Base-by-base conservation (phyloP, 2,888 invertebrate genomes). In the Torymus tubicola region DNA sequence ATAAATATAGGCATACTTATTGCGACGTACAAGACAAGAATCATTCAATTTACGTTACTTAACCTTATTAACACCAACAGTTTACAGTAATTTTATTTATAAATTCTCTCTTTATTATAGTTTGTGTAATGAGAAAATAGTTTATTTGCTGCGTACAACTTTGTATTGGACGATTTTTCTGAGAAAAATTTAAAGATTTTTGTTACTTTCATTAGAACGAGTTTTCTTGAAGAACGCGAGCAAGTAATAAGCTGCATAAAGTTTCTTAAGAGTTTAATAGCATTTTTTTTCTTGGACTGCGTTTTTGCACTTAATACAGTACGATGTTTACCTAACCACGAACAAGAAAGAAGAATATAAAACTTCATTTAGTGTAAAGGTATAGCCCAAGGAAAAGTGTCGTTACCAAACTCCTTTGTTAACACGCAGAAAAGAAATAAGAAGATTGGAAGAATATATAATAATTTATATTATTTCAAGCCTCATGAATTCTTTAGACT, bases 291-390 rank as follows among this genome's bases (percentile, higher is more conserved):
- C 42, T 42, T 64, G 42, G 11, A 1, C 16, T 2, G 16, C n/a
- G n/a, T 4, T 63, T 63, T 21, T 21, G n/a, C 14, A 1, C 42
- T 13, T 64, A n/a, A 64, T 64, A 16, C 64, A 10, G 42, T 31
- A n/a, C 42, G 24, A 42, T 24, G 31, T 1, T 50, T n/a, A 2
- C 64, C 42, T 31, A 14, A 1, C 16, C 64, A 24, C 42, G 16
- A 50, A 50, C 42, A 42, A 42, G n/a, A 24, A 31, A n/a, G 42
- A 42, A 42, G 42, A 50, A 64, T 64, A 64, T 11, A 42, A 42
- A 50, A 64, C 64, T 64, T 64, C 16, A 14, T 64, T 64, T 42
- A 42, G 4, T 64, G 42, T 64, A 64, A 64, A 50, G 42, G 31
- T 8, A n/a, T 42, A 21, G 2, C 10, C n/a, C 42, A 42, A 2